Percentiles rank a stretch among this genome's conserved stretches.
phyloP scores from a whole-genome alignment of 2,888 invertebrate genomes.

The Caenorhabditis doughertyi region DNA sequence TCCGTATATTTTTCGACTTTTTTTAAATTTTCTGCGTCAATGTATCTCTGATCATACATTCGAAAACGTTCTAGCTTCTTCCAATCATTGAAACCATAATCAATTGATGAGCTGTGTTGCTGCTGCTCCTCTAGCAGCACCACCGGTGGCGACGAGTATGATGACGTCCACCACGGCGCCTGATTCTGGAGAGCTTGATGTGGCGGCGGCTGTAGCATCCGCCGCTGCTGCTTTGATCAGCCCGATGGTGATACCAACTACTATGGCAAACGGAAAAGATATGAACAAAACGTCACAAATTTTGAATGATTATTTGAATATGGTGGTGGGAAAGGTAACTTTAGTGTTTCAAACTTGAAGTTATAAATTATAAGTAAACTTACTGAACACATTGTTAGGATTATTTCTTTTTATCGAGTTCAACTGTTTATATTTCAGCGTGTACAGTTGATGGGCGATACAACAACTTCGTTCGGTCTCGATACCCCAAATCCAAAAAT shows the following conservation, averaged over 20 bases:
- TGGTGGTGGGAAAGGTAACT: slow-evolving; percentile 49
- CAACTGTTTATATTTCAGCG: slow-evolving; percentile 47
- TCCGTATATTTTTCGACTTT: slow-evolving; percentile 26
- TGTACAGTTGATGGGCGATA: slow-evolving; percentile 57
- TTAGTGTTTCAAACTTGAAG: too few species aligned
- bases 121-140: slow-evolving; percentile 44
- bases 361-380: too few species aligned
- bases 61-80: slow-evolving; percentile 7
- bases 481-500: slow-evolving; percentile 66
- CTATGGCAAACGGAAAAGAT: slow-evolving; percentile 30
- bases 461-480: slow-evolving; percentile 37
- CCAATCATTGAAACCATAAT: slow-evolving; percentile 12
- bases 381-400: too few species aligned
- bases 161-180: slow-evolving; percentile 32
- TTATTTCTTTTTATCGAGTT: too few species aligned
- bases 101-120: slow-evolving; percentile 49
- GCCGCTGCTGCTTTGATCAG: slow-evolving; percentile 37
- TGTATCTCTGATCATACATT: slow-evolving; percentile 16
- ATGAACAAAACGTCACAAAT: slow-evolving; percentile 38
- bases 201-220: slow-evolving; percentile 42
- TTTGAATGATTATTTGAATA: slow-evolving; percentile 46
- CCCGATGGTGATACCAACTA: slow-evolving; percentile 39
- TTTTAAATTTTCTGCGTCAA: neutral
- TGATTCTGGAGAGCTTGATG: slow-evolving; percentile 28
- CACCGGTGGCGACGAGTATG: slow-evolving; percentile 23